phyloP scores from a whole-genome alignment of 1,140 invertebrate genomes.

The Oncopeltus fasciatus region DNA sequence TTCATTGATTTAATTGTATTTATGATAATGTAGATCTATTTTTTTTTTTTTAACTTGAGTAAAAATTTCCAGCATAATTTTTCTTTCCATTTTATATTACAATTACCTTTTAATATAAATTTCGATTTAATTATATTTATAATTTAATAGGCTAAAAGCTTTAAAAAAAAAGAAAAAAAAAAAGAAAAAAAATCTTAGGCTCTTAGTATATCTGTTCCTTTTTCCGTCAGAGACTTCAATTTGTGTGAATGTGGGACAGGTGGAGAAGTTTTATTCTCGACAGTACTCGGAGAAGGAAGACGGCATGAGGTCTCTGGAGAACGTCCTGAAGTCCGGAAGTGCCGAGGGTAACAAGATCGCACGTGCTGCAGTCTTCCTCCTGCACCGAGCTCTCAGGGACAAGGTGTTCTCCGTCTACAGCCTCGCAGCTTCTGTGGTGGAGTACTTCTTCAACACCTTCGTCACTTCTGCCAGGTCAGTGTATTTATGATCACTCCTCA shows the following conservation, averaged over 20 bases:
- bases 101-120: too few species aligned
- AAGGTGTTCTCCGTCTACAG: constrained; percentile 75
- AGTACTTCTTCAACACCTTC: constrained; percentile 63
- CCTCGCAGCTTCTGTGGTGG: constrained; percentile 60
- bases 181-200: neutral
- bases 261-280: constrained; percentile 86
- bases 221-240: neutral
- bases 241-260: constrained; percentile 45
- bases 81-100: too few species aligned
- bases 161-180: neutral
- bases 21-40: too few species aligned
- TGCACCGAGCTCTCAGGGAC: constrained; percentile 63
- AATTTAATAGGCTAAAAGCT: neutral
- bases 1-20: too few species aligned
- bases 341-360: constrained; percentile 50
- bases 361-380: constrained; percentile 54
- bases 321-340: constrained; percentile 33
- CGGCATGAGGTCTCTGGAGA: constrained; percentile 58
- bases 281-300: constrained; percentile 86
- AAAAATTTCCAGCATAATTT: too few species aligned
- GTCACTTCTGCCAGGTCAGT: constrained; percentile 49
- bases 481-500: too few species aligned
- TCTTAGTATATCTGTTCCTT: neutral
- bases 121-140: too few species aligned
- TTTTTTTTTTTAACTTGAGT: too few species aligned